These are phyloP conservation scores for Acrobasis consociella DNA, from an alignment of 2,888 invertebrate species.

Conservation along the genomic window DNA sequence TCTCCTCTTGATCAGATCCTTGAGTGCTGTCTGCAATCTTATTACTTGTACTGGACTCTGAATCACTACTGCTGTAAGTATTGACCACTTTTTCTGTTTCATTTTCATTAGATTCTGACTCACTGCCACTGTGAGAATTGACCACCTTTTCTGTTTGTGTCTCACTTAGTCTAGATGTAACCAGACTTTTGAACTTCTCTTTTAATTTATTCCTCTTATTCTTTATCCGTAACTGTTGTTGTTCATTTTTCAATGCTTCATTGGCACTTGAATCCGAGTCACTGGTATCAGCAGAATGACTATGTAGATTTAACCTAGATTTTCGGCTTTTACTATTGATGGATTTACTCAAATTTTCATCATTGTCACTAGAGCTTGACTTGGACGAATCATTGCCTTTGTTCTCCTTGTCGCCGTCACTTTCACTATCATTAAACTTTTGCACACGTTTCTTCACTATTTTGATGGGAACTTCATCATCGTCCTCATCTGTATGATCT, in stretches of 20 bases:
- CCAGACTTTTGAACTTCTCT: constrained; percentile 61
- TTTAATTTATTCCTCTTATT: constrained; percentile 59
- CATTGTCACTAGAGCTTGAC: constrained; percentile 2
- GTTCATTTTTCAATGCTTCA: constrained; percentile 39
- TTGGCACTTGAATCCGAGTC: constrained; percentile 37
- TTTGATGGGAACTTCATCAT: constrained; percentile 34
- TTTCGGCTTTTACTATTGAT: constrained; percentile 1
- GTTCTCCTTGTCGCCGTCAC: constrained; percentile 42
- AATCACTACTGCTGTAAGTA: constrained; percentile 27
- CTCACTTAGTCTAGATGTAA: constrained; percentile 45
- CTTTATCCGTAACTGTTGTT: constrained; percentile 54
- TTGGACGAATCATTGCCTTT: neutral
- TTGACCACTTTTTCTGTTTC: constrained; percentile 25
- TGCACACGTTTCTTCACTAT: constrained; percentile 46
- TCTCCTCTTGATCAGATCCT: constrained; percentile 42
- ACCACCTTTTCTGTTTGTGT: constrained; percentile 18
- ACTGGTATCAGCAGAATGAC: constrained; percentile 31
- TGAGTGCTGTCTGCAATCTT: constrained; percentile 33
- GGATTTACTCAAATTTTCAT: neutral
- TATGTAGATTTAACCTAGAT: constrained; percentile 12
- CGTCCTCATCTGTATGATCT: constrained; percentile 39
- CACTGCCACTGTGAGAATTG: constrained; percentile 26
- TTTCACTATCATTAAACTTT: constrained; percentile 57
- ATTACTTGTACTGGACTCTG: constrained; percentile 22
- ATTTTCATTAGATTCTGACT: constrained; percentile 23